Evolutionary conservation across 1,140 invertebrate species (phyloP).

Genomic region (Agrypnia vestita): DNA sequence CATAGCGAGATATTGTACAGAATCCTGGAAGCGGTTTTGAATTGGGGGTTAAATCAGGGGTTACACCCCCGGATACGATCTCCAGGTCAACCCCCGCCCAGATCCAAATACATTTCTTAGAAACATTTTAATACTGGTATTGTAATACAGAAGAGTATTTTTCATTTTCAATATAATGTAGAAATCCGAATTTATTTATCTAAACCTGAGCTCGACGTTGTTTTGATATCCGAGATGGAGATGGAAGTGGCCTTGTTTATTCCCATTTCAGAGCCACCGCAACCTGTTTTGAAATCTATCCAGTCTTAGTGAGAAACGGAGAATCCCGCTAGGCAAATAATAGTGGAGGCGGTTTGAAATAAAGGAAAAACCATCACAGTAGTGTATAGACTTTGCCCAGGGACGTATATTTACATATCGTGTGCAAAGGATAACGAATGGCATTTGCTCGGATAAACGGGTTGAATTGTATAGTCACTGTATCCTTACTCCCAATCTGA

Average conservation of each 20-base stretch:
- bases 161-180: too few species aligned
- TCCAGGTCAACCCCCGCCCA: too few species aligned
- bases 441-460: not conserved
- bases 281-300: slow-evolving; percentile 18
- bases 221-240: not conserved
- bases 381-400: not conserved
- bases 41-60: too few species aligned
- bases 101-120: too few species aligned
- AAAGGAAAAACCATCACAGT: not conserved
- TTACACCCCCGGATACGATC: too few species aligned
- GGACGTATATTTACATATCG: slow-evolving; percentile 1
- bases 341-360: too few species aligned
- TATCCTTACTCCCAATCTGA: too few species aligned
- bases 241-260: slow-evolving; percentile 16
- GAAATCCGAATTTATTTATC: too few species aligned
- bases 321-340: not conserved
- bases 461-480: not conserved
- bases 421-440: not conserved
- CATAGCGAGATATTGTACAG: too few species aligned
- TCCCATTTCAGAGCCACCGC: not conserved
- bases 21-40: too few species aligned
- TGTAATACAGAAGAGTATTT: too few species aligned
- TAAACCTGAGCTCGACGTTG: not conserved
- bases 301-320: not conserved
- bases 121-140: too few species aligned